These are phyloP conservation scores for Odontamblyopus lacepedii DNA, from an alignment of 2,797 vertebrate species.

Conservation along the genomic window DNA sequence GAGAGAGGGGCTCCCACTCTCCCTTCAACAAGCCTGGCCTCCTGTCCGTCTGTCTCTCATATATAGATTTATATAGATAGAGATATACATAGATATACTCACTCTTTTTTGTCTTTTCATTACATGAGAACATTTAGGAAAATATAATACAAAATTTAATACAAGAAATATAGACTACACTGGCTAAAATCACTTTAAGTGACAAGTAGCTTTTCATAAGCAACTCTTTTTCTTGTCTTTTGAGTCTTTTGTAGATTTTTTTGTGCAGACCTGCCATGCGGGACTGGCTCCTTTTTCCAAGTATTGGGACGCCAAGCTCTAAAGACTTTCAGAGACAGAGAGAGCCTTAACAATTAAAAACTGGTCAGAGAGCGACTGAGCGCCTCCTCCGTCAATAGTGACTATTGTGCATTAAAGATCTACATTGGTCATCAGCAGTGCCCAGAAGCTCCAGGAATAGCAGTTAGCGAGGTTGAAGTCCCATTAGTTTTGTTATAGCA, in stretches of 20 bases:
- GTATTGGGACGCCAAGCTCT: conserved; percentile 76
- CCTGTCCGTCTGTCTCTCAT: conserved; percentile 64
- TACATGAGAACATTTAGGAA: conserved; percentile 91
- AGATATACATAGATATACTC: conserved; percentile 65
- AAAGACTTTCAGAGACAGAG: conserved; percentile 79
- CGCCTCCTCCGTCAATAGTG: conserved; percentile 58
- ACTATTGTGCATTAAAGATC: conserved; percentile 56
- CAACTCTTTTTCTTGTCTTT: conserved; percentile 57
- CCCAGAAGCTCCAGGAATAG: conserved; percentile 43
- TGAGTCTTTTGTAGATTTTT: conserved; percentile 74
- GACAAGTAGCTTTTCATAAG: conserved; percentile 74
- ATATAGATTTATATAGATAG: conserved; percentile 47
- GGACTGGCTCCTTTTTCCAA: conserved; percentile 74
- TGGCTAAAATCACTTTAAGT: conserved; percentile 81
- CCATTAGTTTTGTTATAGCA: conserved; percentile 36
- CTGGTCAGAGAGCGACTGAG: conserved; percentile 67
- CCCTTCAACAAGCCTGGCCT: conserved; percentile 80
- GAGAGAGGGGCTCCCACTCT: conserved; percentile 74
- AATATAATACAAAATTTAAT: conserved; percentile 97
- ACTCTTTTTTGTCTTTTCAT: conserved; percentile 73
- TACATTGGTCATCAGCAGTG: conserved; percentile 43
- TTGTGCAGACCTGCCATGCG: conserved; percentile 75
- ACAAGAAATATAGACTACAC: conserved; percentile 92
- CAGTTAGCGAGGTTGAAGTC: conserved; percentile 32
- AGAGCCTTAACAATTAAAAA: conserved; percentile 71